Evolutionary conservation across 2,888 invertebrate species (phyloP).

Genomic region (Argyresthia goedartella): DNA sequence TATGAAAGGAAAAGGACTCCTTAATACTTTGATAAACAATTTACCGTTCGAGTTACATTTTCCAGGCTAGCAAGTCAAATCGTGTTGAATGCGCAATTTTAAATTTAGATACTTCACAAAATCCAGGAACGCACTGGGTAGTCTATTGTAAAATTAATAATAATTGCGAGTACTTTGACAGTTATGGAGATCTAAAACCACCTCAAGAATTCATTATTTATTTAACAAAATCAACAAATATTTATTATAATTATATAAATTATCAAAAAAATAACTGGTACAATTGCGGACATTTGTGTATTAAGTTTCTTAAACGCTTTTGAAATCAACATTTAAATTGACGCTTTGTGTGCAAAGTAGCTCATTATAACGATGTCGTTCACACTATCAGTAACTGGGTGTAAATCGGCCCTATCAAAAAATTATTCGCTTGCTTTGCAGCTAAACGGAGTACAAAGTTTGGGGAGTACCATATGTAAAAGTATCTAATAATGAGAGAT

Average conservation of each 20-base stretch:
- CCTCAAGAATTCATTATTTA: conserved; percentile 22
- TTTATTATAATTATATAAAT: conserved; percentile 18
- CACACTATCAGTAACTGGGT: conserved; percentile 16
- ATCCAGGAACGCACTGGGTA: conserved; percentile 23
- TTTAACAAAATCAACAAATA: conserved; percentile 6
- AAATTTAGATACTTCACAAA: too few species aligned
- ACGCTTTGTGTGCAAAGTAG: not conserved
- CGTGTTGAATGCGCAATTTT: too few species aligned
- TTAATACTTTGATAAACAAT: too few species aligned
- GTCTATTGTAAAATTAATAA: conserved; percentile 24
- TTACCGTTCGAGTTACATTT: too few species aligned
- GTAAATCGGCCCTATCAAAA: conserved; percentile 10
- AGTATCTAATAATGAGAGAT: conserved; percentile 2
- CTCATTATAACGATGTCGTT: conserved; percentile 8
- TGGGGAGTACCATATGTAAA: conserved; percentile 1
- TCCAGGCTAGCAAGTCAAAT: too few species aligned
- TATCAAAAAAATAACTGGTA: not conserved
- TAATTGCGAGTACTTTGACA: conserved; percentile 28
- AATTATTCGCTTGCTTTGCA: conserved; percentile 10
- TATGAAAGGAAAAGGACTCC: too few species aligned
- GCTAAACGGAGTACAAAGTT: conserved; percentile 9
- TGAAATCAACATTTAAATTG: conserved; percentile 2
- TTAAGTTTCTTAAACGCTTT: conserved; percentile 5
- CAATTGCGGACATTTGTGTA: conserved; percentile 6
- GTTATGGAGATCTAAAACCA: conserved; percentile 28